Base-by-base conservation (phyloP, 2,113 vertebrate species). In the Mesitornis unicolor region DNA sequence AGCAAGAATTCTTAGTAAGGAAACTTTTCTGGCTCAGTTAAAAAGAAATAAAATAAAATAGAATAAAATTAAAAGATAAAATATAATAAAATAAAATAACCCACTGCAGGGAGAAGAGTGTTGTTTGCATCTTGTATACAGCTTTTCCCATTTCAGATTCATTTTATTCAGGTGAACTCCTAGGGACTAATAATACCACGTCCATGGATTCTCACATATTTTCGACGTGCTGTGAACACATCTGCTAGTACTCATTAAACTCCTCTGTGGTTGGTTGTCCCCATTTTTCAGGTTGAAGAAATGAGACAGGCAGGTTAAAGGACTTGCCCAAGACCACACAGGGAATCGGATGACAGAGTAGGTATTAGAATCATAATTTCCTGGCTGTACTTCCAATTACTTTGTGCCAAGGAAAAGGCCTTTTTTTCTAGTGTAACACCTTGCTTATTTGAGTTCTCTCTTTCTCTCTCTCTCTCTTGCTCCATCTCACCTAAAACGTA, bases 271-370 rank as follows among this genome's bases (percentile, higher is more conserved):
- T 93, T 84, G 59, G 31, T 89, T 86, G 88, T 92, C 85, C 92
- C 85, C 64, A 60, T 90, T 95, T 86, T 83, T 76, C 86, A 94
- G 84, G 63, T 45, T 87, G 87, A 95, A 95, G 59, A 83, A 94
- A 95, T 94, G 92, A 95, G 78, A 70, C 59, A 77, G 73, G 64
- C 89, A 94, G 91, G 96, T 95, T 95, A 95, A 94, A 94, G 77
- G 69, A 87, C 89, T 95, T 96, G 83, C 56, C 84, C 68, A 91
- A 80, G 89, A 96, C 96, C 95, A 93, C 95, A 95, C 93, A 96
- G 73, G 70, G 94, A 97, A 92, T 92, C 0, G 0, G 74, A 95
- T 92, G 89, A 94, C 75, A 90, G 87, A 94, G 54, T 90, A 87
- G 59, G 64, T 92, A 96, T 78, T 90, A 70, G 77, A 88, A 86